Conservation (phyloP, 1,140 invertebrate species). For the Drosophila lini region DNA sequence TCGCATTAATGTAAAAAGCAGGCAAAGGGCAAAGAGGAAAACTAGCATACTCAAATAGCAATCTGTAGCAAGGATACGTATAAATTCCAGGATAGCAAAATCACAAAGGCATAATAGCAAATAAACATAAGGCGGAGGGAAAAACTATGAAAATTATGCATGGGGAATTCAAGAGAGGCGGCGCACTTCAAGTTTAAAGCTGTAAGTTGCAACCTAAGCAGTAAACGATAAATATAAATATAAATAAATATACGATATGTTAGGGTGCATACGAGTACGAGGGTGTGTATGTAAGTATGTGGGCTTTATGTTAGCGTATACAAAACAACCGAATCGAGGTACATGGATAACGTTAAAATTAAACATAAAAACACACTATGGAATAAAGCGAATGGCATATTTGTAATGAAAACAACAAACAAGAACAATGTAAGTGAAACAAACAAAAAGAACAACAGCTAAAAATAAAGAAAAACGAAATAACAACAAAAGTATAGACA, state of each 20-base stretch:
- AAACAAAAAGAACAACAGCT: conserved; percentile 44
- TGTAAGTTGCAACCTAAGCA: conserved; percentile 48
- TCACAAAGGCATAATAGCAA: conserved; percentile 17
- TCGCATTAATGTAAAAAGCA: conserved; percentile 59
- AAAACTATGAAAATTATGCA: conserved; percentile 59
- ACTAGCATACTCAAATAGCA: conserved; percentile 55
- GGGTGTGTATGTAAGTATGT: conserved; percentile 53
- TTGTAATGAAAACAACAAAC: conserved; percentile 53
- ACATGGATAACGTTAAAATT: conserved; percentile 53
- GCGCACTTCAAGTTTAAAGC: conserved; percentile 53
- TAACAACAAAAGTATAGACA: conserved; percentile 42
- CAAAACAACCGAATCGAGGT: conserved; percentile 42
- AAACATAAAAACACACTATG: conserved; percentile 27
- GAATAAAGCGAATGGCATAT: conserved; percentile 48
- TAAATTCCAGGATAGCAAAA: conserved; percentile 26
- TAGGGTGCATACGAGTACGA: conserved; percentile 35
- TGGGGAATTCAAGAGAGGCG: conserved; percentile 55
- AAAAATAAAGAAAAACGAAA: conserved; percentile 63
- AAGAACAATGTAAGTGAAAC: conserved; percentile 69
- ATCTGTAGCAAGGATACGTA: conserved; percentile 48
- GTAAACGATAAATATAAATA: conserved; percentile 34
- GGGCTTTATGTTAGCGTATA: conserved; percentile 50
- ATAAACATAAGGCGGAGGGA: conserved; percentile 24
- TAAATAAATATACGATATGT: conserved; percentile 53
- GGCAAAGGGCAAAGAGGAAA: conserved; percentile 14